Conservation (phyloP, 2,797 vertebrate species). For the Notolepis coatsorum region DNA sequence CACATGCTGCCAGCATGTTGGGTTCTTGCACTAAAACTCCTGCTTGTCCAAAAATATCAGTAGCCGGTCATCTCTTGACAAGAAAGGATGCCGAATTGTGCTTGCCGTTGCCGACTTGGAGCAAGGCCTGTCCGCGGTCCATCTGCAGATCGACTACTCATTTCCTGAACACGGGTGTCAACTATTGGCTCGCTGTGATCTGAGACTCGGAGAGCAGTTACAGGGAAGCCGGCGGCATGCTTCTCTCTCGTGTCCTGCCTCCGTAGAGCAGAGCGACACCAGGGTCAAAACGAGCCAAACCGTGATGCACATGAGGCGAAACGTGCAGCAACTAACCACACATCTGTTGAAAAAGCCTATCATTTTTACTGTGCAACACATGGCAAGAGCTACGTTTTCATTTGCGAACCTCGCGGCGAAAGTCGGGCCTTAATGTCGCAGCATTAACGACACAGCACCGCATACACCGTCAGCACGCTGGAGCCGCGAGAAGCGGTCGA, state of each 20-base stretch:
- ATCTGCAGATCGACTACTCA: slow-evolving; percentile 58
- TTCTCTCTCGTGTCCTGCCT: slow-evolving; percentile 52
- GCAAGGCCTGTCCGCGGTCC: slow-evolving; percentile 52
- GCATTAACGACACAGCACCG: slow-evolving; percentile 50
- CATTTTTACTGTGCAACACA: slow-evolving; percentile 65
- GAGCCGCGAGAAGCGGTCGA: slow-evolving; percentile 49
- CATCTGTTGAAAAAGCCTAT: slow-evolving; percentile 41
- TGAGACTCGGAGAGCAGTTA: slow-evolving; percentile 63
- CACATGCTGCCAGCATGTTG: slow-evolving; percentile 49
- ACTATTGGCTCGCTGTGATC: slow-evolving; percentile 65
- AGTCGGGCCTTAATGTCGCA: slow-evolving; percentile 65
- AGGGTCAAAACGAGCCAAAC: slow-evolving; percentile 53
- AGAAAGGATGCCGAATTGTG: slow-evolving; percentile 55
- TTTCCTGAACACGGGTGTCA: slow-evolving; percentile 52
- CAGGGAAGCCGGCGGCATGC: slow-evolving; percentile 55
- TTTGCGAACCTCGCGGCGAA: slow-evolving; percentile 68
- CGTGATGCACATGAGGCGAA: slow-evolving; percentile 63
- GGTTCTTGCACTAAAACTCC: slow-evolving; percentile 40
- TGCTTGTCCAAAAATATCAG: slow-evolving; percentile 63
- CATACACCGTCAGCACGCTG: slow-evolving; percentile 55
- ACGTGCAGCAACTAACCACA: slow-evolving; percentile 63
- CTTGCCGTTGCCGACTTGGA: slow-evolving; percentile 58
- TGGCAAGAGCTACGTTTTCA: slow-evolving; percentile 51
- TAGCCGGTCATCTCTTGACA: slow-evolving; percentile 51
- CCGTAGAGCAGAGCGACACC: slow-evolving; percentile 48